Base-by-base conservation (phyloP, 1,140 invertebrate genomes). In the Heliothis subflexa region DNA sequence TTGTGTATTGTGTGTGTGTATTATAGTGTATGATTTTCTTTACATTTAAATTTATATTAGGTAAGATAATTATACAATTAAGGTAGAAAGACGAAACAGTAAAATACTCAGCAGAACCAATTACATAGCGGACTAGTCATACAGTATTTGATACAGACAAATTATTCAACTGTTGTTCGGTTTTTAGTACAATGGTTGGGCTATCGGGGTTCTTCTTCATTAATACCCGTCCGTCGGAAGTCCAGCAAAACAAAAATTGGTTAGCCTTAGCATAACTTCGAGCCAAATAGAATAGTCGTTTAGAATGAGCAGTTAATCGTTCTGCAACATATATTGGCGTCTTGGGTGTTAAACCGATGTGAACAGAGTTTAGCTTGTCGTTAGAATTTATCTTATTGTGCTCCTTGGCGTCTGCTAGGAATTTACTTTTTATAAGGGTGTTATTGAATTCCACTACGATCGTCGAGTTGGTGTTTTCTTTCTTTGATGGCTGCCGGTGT, bases 261-360 rank as follows among this genome's bases (percentile, higher is more conserved):
- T 57, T 57, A 0, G 5, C 10, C 11, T 57, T 57, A 0, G 54
- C 54, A 16, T 21, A 57, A 16, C 0, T 57, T 0, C 54, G 54
- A 7, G 54, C 54, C 54, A 57, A 16, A 57, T 57, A 57, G 18
- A 57, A 57, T 21, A 57, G 54, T 21, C 54, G 54, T 7, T 57
- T 57, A 2, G 54, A 57, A 1, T 18, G 3, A 0, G 54, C 7
- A 57, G 54, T 57, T 21, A 57, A 21, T 21, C 18, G 54, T 7
- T 57, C 54, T 18, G 54, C 54, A 57, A 11, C 54, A 16, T 66
- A 66, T 2, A 3, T 49, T 45, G 62, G 62, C 0, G 40, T 49
- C 18, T 3, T 66, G 4, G 40, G 40, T 11, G 0, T 16, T 28
- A 21, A 45, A 66, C 62, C 62, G 1, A 66, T 3, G 62, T 49